Conservation (phyloP, 2,113 vertebrate genomes). For the Naja naja region DNA sequence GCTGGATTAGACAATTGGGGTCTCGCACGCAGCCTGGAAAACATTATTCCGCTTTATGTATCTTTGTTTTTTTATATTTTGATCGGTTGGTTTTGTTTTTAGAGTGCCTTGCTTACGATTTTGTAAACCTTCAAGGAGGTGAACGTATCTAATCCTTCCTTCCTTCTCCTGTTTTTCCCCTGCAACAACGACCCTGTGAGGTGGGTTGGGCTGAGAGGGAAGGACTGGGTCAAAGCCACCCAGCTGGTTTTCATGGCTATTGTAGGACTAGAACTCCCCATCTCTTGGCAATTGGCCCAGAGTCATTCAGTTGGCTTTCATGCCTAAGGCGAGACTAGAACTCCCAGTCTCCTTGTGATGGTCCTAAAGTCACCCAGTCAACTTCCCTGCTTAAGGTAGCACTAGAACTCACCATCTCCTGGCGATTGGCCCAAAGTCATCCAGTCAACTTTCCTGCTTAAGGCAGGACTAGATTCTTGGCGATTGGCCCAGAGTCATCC, state of each 20-base stretch:
- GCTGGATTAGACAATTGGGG: neutral
- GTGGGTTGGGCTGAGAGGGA: neutral
- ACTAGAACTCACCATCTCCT: too few relatives aligned
- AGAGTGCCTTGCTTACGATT: neutral
- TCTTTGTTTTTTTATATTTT: neutral
- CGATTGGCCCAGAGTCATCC: too few relatives aligned
- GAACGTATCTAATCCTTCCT: neutral
- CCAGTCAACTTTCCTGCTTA: rapidly evolving
- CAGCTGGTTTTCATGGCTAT: neutral
- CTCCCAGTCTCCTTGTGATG: neutral
- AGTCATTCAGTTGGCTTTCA: rapidly evolving
- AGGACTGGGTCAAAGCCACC: neutral
- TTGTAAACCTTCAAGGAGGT: neutral
- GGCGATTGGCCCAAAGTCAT: too few relatives aligned
- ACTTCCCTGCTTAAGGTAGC: too few relatives aligned
- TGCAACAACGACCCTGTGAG: neutral
- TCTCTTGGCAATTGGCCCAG: neutral
- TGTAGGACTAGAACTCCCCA: neutral
- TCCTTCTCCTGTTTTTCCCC: too few relatives aligned
- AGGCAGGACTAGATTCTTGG: too few relatives aligned
- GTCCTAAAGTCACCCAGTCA: too few relatives aligned
- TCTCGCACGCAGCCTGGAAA: neutral
- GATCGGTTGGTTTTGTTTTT: neutral
- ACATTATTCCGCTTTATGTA: neutral
- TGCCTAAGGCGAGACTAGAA: neutral